These are phyloP conservation scores for Aurelia aurita complex sp. Pacific DNA, from an alignment of 30 jellyfish, hydroid and myxozoan genomes.

Conservation along the genomic window DNA sequence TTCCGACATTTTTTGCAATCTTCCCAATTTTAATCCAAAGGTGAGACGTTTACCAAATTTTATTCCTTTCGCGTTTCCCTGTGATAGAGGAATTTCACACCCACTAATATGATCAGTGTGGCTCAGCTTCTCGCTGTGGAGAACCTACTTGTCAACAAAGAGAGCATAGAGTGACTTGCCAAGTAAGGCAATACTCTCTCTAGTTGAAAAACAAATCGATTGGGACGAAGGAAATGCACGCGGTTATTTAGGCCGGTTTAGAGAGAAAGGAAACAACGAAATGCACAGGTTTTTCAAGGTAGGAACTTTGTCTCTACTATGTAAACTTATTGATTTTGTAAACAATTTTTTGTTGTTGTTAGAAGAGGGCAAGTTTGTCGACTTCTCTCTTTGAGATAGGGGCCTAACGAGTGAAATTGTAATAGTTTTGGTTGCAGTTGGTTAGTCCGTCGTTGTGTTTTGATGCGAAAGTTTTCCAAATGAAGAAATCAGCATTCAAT, in stretches of 20 bases:
- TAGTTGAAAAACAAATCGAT: constrained; percentile 4
- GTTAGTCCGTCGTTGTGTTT: too few relatives aligned
- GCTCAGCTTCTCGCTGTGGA: constrained; percentile 58
- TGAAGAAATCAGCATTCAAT: too few relatives aligned
- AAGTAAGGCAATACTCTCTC: constrained; percentile 64
- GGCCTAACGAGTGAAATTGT: background rate
- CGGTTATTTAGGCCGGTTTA: constrained; percentile 16
- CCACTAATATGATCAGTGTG: constrained; percentile 49
- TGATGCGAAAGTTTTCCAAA: too few relatives aligned
- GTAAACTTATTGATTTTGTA: constrained; percentile 19
- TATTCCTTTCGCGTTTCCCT: constrained; percentile 14
- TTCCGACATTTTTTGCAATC: too few relatives aligned
- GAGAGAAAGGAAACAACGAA: constrained; percentile 8
- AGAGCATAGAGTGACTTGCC: constrained; percentile 29
- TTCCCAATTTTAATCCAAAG: too few relatives aligned
- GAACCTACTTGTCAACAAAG: constrained; percentile 46
- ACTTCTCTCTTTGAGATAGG: background rate
- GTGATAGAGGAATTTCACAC: constrained; percentile 63
- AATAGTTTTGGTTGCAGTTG: background rate
- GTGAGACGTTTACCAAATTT: too few relatives aligned
- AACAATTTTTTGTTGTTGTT: constrained; percentile 8
- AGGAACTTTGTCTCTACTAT: constrained; percentile 5
- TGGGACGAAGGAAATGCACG: constrained; percentile 24
- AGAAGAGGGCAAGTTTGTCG: too few relatives aligned
- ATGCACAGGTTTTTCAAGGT: constrained; percentile 61